phyloP scores from a whole-genome alignment of 2,113 vertebrate species.

The Engystomops pustulosus region DNA sequence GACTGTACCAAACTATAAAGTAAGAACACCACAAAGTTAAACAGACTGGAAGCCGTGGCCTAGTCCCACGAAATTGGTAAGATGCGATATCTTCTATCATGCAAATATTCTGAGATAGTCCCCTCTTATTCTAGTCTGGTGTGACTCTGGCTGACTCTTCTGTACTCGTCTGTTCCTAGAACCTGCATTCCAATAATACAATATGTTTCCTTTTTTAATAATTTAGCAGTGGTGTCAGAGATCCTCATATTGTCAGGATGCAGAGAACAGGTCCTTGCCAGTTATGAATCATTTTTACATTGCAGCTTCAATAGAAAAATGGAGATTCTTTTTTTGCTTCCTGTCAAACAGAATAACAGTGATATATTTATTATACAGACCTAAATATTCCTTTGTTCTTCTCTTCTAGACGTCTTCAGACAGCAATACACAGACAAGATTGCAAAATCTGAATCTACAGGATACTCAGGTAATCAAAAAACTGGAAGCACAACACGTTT shows the following conservation, averaged over 20 bases:
- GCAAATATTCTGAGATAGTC: too few relatives aligned
- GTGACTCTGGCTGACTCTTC: too few relatives aligned
- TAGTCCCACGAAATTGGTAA: too few relatives aligned
- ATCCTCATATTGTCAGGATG: constrained; percentile 10
- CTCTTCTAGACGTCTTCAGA: constrained; percentile 74
- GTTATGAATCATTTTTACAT: not conserved
- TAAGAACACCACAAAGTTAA: too few relatives aligned
- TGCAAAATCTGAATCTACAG: constrained; percentile 81
- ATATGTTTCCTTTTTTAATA: not conserved
- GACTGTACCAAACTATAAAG: too few relatives aligned
- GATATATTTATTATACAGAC: constrained; percentile 15
- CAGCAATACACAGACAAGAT: constrained; percentile 76
- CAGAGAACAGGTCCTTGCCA: not conserved
- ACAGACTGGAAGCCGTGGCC: too few relatives aligned
- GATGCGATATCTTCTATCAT: too few relatives aligned
- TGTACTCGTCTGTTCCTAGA: not conserved
- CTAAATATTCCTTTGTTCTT: constrained; percentile 43
- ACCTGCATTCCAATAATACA: not conserved
- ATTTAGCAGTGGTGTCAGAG: constrained; percentile 12
- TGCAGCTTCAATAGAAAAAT: not conserved
- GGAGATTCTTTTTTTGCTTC: not conserved
- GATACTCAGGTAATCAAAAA: constrained; percentile 77
- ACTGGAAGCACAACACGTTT: not conserved
- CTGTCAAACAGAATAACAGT: constrained; percentile 8
- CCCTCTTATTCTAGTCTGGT: too few relatives aligned